Base-by-base conservation (phyloP, 1,140 invertebrate genomes). In the Atta colombica region DNA sequence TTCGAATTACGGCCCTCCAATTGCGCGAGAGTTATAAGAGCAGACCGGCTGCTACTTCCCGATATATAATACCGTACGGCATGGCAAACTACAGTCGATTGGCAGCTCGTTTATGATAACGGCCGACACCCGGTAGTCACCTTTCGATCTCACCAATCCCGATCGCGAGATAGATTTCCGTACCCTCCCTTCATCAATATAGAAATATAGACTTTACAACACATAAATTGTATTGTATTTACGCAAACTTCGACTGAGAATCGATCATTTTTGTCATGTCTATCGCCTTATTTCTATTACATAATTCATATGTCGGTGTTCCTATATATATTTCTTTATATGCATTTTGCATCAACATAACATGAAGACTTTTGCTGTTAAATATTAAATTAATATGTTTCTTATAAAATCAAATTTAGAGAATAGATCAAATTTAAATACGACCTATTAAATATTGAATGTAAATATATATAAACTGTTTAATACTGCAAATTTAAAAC, bases 1-100 rank as follows among this genome's bases (percentile, higher is more conserved):
- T 87, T 89, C 88, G 72, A 89, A 89, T 89, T 89, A 85, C 74
- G 71, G 88, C 86, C 68, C 72, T 77, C 86, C 88, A 87, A 87
- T 89, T 87, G 88, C 78, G 87, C 77, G 80, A 84, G 69, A 84
- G 80, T 87, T 84, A 89, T 89, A 89, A 89, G 77, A 87, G 77
- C 77, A 63, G 69, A n/a, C 69, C 55, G 69, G 55, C 80, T 81
- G 75, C 82, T 78, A 35, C 81, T 72, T 51, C 28, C 45, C 82
- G 74, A 85, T 77, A 85, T 77, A 68, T 55, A 77, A 68, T 55
- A 77, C 21, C 39, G 55, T 31, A 49, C 61, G 16, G 28, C 51
- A 45, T 55, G 39, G 81, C 81, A 21, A 77, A 60, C 72, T 65
- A 21, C 60, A 77, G 77, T 55, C 66, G 85, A 86, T 86, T 86